Conservation (phyloP, 2,797 vertebrate genomes). For the Chelonia mydas region DNA sequence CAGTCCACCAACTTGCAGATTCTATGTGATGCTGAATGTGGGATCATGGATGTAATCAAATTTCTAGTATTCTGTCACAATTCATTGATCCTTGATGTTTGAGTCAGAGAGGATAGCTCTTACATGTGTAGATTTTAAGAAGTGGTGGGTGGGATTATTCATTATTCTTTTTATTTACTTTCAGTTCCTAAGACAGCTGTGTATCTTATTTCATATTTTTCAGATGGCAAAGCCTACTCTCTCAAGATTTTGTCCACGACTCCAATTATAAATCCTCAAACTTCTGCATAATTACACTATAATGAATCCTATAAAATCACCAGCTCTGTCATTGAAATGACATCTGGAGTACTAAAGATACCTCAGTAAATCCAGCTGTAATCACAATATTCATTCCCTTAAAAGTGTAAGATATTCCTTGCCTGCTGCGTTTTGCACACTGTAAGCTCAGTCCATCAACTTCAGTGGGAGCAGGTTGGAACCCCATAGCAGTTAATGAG, state of each 20-base stretch:
- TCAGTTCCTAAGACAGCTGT: neutral
- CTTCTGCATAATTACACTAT: neutral
- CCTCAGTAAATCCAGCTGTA: neutral
- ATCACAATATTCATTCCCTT: slow-evolving; percentile 40
- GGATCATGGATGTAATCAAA: neutral
- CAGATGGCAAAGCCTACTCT: neutral
- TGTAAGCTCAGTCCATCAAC: neutral
- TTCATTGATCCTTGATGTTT: neutral
- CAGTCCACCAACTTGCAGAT: neutral
- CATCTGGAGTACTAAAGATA: slow-evolving; percentile 38
- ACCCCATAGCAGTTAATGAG: neutral
- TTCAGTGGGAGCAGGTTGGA: neutral
- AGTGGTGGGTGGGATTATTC: neutral
- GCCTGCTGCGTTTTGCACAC: neutral
- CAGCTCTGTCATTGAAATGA: neutral
- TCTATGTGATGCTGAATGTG: neutral
- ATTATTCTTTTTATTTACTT: neutral
- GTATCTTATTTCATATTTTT: neutral
- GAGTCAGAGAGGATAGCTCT: neutral
- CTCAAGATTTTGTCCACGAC: neutral
- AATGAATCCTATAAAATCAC: slow-evolving; percentile 24
- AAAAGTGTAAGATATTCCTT: neutral
- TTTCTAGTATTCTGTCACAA: neutral
- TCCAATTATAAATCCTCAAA: neutral
- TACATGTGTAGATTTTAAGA: neutral